Evolutionary conservation across 1,140 invertebrate genomes (phyloP).

Genomic region (Drosophila arawakana): DNA sequence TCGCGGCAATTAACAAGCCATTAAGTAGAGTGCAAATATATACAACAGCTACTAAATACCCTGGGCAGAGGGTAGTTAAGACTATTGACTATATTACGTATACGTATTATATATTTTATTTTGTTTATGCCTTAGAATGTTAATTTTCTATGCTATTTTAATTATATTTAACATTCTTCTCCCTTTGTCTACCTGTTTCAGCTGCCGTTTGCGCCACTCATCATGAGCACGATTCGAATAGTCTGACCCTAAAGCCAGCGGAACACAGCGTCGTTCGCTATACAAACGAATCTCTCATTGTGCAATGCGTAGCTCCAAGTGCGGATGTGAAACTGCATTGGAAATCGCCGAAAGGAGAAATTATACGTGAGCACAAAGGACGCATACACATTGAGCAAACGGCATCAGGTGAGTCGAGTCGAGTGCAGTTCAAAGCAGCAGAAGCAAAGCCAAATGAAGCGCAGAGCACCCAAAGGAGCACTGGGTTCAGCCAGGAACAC

Average conservation of each 20-base stretch:
- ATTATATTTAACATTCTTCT: conserved; percentile 9
- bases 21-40: conserved; percentile 35
- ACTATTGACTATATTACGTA: too few species aligned
- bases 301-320: conserved; percentile 77
- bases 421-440: conserved; percentile 22
- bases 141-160: too few species aligned
- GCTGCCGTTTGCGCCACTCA: conserved; percentile 67
- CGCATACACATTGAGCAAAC: conserved; percentile 84
- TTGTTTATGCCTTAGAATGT: too few species aligned
- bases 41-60: neutral
- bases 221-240: conserved; percentile 40
- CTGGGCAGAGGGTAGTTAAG: too few species aligned
- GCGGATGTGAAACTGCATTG: conserved; percentile 75
- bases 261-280: conserved; percentile 82
- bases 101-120: too few species aligned
- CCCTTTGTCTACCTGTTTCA: conserved; percentile 40
- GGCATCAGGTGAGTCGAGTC: conserved; percentile 50
- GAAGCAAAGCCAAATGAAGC: conserved; percentile 15
- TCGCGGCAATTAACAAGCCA: conserved; percentile 62
- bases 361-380: conserved; percentile 79
- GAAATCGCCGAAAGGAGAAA: conserved; percentile 83
- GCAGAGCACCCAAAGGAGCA: conserved; percentile 23
- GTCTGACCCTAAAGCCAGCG: conserved; percentile 70
- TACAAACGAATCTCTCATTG: conserved; percentile 84
- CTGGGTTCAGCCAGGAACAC: neutral